Percentiles rank a stretch among this genome's conserved stretches.
Conservation (phyloP, 2,888 invertebrate species). For the Lasioglossum calceatum region DNA sequence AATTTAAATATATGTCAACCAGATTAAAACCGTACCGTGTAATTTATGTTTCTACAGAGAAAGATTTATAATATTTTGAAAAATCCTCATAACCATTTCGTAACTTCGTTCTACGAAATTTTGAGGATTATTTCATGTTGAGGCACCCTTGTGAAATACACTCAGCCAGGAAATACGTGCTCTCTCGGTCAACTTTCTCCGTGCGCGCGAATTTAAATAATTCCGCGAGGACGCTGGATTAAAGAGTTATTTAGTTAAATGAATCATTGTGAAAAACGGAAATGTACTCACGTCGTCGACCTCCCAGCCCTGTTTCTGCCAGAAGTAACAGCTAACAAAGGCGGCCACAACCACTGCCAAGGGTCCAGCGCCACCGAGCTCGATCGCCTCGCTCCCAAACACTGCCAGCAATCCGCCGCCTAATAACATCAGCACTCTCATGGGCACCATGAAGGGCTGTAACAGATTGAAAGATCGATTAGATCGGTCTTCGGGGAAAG, state of each 20-base stretch:
- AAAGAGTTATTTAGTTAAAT: neutral
- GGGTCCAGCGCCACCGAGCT: conserved; percentile 90
- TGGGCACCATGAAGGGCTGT: conserved; percentile 90
- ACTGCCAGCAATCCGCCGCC: conserved; percentile 93
- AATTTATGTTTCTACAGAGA: neutral
- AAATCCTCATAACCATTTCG: neutral
- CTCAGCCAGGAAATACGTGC: neutral
- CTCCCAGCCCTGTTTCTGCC: conserved; percentile 94
- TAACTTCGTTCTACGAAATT: neutral
- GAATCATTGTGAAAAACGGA: neutral
- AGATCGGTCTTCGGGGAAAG: conserved; percentile 4
- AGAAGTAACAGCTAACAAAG: conserved; percentile 92
- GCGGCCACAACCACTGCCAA: conserved; percentile 93
- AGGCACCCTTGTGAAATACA: neutral
- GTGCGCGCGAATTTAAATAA: conserved; percentile 1
- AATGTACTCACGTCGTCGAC: conserved; percentile 88
- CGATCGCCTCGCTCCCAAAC: conserved; percentile 93
- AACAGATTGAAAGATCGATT: conserved; percentile 52
- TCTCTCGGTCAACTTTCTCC: neutral
- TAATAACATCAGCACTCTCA: conserved; percentile 92
- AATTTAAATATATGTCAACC: no score
- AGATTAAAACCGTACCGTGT: neutral
- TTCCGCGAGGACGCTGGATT: neutral
- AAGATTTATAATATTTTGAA: neutral
- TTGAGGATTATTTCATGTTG: neutral